Evolutionary conservation across 2,888 invertebrate species (phyloP).

Genomic region (Blera fallax): DNA sequence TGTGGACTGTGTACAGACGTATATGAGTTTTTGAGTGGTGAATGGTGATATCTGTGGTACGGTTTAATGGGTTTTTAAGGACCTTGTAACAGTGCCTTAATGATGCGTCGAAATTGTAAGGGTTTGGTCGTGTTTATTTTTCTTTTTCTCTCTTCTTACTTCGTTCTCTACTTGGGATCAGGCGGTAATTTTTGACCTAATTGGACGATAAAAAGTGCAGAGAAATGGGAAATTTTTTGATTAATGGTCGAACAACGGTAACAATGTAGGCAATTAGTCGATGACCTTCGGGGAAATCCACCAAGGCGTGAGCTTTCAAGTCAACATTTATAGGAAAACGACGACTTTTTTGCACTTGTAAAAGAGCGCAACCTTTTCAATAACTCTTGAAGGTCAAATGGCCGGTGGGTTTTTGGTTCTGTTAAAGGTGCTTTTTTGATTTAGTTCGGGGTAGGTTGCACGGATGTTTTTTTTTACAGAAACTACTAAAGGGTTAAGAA

Average conservation of each 20-base stretch:
- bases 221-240: conserved; percentile 2
- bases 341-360: too few species aligned
- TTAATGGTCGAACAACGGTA: not conserved
- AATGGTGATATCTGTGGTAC: conserved; percentile 49
- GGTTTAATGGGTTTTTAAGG: conserved; percentile 65
- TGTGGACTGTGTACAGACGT: conserved; percentile 4
- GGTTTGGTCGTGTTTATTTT: not conserved
- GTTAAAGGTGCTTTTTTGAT: too few species aligned
- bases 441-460: too few species aligned
- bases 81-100: conserved; percentile 49
- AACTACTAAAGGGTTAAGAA: too few species aligned
- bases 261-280: conserved; percentile 4
- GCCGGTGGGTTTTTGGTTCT: too few species aligned
- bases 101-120: conserved; percentile 19
- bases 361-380: too few species aligned
- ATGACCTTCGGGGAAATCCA: not conserved
- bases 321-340: too few species aligned
- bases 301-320: too few species aligned
- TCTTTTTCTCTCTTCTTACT: too few species aligned
- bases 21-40: not conserved
- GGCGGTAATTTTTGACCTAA: conserved; percentile 21
- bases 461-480: too few species aligned
- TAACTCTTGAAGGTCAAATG: too few species aligned
- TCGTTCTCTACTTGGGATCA: not conserved
- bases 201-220: conserved; percentile 38